phyloP scores from a whole-genome alignment of 1,140 invertebrate genomes.

The Drosophila parabipectinata region DNA sequence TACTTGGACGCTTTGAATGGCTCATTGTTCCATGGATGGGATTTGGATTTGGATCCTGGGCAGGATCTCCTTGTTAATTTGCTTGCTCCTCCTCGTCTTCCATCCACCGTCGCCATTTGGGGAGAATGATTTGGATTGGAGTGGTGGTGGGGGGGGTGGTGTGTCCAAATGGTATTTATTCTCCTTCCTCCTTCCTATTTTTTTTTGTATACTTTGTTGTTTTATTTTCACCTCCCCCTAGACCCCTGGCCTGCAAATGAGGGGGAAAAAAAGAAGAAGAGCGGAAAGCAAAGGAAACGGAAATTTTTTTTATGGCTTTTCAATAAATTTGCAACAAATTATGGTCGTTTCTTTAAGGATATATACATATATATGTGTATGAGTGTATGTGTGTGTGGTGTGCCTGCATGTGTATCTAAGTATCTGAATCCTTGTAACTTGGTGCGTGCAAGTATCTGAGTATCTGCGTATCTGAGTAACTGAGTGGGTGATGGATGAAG shows the following conservation, averaged over 20 bases:
- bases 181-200: neutral
- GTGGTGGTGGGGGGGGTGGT: neutral
- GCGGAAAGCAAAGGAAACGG: constrained; percentile 60
- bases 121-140: neutral
- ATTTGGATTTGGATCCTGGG: neutral
- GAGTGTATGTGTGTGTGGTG: neutral
- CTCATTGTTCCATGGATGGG: constrained; percentile 4
- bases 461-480: neutral
- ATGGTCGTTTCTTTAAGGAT: constrained; percentile 18
- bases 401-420: constrained; percentile 1
- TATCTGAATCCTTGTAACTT: neutral
- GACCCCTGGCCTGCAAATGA: constrained; percentile 38
- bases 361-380: neutral
- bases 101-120: constrained; percentile 11
- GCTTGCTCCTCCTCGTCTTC: constrained; percentile 29
- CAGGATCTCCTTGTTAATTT: constrained; percentile 36
- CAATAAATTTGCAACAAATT: constrained; percentile 74
- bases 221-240: neutral
- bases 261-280: constrained; percentile 34
- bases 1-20: constrained; percentile 32
- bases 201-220: neutral
- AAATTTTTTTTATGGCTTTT: constrained; percentile 68
- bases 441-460: constrained; percentile 1
- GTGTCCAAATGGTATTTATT: constrained; percentile 13
- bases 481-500: constrained; percentile 35